phyloP scores from a whole-genome alignment of 2,113 vertebrate species.

The Corapipo altera region DNA sequence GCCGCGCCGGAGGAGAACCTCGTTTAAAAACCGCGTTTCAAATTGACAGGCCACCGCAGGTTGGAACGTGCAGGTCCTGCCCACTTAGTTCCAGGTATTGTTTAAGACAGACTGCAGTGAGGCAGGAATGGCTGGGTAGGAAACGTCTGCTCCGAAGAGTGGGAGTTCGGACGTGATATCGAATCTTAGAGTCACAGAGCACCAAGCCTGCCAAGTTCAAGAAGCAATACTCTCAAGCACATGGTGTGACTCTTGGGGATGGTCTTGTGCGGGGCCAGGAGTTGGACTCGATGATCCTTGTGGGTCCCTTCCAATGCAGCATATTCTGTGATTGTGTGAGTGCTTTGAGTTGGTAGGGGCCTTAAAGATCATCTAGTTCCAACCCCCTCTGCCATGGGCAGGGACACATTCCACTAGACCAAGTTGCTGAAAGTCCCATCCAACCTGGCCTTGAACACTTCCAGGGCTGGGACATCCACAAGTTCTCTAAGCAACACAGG shows the following conservation, averaged over 20 bases:
- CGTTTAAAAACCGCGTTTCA: fast-evolving
- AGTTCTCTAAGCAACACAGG: not conserved
- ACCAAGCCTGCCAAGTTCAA: not conserved
- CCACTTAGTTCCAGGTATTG: fast-evolving
- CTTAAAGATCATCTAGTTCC: not conserved
- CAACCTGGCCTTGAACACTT: not conserved
- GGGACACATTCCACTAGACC: not conserved
- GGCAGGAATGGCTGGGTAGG: not conserved
- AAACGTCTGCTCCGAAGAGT: not conserved
- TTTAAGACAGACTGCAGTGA: not conserved
- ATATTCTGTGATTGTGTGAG: not conserved
- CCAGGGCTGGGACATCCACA: not conserved
- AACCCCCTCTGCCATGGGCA: not conserved
- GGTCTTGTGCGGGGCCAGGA: not conserved
- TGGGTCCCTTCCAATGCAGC: not conserved
- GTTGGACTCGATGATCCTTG: not conserved
- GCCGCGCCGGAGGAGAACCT: not conserved
- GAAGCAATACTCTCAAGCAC: not conserved
- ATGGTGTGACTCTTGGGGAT: not conserved
- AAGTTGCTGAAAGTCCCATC: not conserved
- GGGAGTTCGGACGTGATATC: not conserved
- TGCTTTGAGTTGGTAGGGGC: not conserved
- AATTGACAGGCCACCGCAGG: fast-evolving
- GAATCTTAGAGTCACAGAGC: not conserved
- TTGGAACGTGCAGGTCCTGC: not conserved